Conservation (phyloP, 2,113 vertebrate genomes). For the Prunella himalayana region DNA sequence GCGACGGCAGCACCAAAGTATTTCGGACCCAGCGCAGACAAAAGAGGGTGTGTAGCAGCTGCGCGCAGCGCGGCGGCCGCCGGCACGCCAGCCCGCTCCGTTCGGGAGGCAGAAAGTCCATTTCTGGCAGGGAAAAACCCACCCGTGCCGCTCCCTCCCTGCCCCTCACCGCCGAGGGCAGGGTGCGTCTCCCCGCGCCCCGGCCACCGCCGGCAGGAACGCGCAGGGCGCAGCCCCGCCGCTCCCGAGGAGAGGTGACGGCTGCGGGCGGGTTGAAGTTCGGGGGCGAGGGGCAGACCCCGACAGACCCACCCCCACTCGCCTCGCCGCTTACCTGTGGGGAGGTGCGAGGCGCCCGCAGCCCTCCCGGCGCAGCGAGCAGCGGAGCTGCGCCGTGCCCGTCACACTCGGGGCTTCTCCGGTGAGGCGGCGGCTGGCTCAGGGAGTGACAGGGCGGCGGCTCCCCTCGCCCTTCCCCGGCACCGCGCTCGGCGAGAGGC, state of each 20-base stretch:
- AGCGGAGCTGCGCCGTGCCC: background rate
- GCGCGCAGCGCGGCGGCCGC: background rate
- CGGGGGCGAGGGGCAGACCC: background rate
- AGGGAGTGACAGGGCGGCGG: background rate
- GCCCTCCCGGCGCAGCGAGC: background rate
- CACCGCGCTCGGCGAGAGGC: background rate
- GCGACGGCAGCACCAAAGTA: background rate
- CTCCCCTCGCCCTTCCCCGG: background rate
- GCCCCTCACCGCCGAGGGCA: background rate
- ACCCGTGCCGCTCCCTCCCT: background rate
- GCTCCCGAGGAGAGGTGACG: background rate
- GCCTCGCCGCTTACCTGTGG: background rate
- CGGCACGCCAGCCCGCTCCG: background rate
- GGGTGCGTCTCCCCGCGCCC: background rate
- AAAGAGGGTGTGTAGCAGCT: constrained; percentile 59
- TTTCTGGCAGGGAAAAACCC: background rate
- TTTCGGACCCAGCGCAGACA: constrained; percentile 1
- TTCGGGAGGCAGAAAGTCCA: background rate
- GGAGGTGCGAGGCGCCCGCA: background rate
- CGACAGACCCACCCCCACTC: background rate
- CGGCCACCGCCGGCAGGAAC: background rate
- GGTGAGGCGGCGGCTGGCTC: background rate
- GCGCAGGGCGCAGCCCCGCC: background rate
- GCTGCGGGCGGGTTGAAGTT: background rate
- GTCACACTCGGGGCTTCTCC: background rate